Percentiles rank a stretch among this genome's conserved stretches.
Evolutionary conservation across 1,140 invertebrate species (phyloP).

Genomic region (Euwallacea fornicatus): DNA sequence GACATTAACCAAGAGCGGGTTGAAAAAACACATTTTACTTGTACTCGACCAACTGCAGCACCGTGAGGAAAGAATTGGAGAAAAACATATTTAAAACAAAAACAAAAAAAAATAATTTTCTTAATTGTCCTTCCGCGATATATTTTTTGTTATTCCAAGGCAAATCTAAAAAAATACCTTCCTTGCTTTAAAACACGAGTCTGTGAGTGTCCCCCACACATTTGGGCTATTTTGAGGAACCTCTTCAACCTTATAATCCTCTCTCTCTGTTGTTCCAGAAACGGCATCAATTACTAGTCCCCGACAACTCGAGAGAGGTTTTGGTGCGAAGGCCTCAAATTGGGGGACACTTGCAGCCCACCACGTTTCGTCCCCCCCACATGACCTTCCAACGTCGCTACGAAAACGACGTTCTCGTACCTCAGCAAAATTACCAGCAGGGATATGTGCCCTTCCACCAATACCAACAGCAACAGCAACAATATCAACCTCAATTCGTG

Average conservation of each 20-base stretch:
- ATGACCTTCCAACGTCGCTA: constrained; percentile 27
- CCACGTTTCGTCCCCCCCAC: constrained; percentile 48
- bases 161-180: not conserved
- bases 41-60: no score
- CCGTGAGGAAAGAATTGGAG: no score
- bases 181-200: not conserved
- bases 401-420: constrained; percentile 23
- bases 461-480: constrained; percentile 41
- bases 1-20: no score
- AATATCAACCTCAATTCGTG: constrained; percentile 41
- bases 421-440: constrained; percentile 30
- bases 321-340: constrained; percentile 41
- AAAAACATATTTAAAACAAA: no score
- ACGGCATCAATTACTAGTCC: constrained; percentile 43
- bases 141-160: no score
- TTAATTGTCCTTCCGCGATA: no score
- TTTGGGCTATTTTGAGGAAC: constrained; percentile 1
- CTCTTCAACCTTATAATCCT: not conserved
- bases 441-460: constrained; percentile 35
- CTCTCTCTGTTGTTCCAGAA: constrained; percentile 53
- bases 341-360: constrained; percentile 50
- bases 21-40: no score
- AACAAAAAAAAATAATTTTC: no score
- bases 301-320: constrained; percentile 42
- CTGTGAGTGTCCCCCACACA: constrained; percentile 30